Base-by-base conservation (phyloP, 2,797 vertebrate species). In the Gymnothorax reevesii region DNA sequence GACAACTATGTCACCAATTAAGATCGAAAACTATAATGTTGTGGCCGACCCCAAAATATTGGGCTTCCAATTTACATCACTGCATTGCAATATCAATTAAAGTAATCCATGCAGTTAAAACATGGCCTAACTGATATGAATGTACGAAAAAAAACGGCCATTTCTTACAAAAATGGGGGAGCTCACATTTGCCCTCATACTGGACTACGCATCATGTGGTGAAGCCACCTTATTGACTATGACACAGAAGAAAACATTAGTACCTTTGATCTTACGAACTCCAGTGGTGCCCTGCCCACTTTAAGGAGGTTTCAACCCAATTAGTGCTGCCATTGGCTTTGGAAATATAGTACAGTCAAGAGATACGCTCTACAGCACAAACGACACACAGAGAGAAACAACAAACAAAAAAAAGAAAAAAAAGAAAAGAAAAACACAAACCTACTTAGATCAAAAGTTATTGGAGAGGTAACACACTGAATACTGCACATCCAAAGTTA, bases 221-320 rank as follows among this genome's bases (percentile, higher is more conserved):
- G 84, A 87, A 88, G 83, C 71, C 88, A 82, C 88, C 85, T 88
- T 88, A 91, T 89, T 88, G 86, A 90, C 84, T 88, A 90, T 88
- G 89, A 91, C 91, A 92, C 91, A 93, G 87, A 88, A 90, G 86
- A 93, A 92, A 92, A 88, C 91, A 89, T 84, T 88, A 89, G 90
- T 93, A 93, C 91, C 92, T 90, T 92, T 89, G 89, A 79, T 90
- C 85, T 92, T 90, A 93, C 90, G 90, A 90, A 92, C 91, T 92
- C 90, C 91, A 91, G 90, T 91, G 90, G 85, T 89, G 90, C 89
- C 89, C 87, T 85, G 90, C 89, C 92, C 89, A 22, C 91, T 89
- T 92, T 90, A 91, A 86, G 90, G 91, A 91, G 92, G 90, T 93
- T 90, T 93, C 92, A 93, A 92, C 92, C 91, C 92, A 93, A 92